Percentiles rank a stretch among this genome's conserved stretches.
These are phyloP conservation scores for Amphiprion ocellaris DNA, from an alignment of 2,113 vertebrate genomes.

Conservation along the genomic window DNA sequence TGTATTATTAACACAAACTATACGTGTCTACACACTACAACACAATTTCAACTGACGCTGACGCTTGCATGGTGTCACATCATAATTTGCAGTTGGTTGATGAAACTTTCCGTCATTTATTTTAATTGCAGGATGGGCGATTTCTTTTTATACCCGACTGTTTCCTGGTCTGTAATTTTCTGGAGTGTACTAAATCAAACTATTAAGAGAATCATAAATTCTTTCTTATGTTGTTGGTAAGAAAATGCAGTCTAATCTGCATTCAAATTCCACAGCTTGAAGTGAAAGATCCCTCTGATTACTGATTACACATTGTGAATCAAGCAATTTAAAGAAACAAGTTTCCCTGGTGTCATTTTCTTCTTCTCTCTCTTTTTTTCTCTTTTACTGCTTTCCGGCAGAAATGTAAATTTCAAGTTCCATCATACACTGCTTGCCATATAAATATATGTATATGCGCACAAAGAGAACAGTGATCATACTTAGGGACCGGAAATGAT, in stretches of 20 bases:
- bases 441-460: background rate
- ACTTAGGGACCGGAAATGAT: constrained; percentile 10
- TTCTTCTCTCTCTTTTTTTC: background rate
- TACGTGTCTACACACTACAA: constrained; percentile 1
- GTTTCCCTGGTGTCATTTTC: constrained; percentile 14
- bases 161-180: constrained; percentile 55
- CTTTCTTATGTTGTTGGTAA: constrained; percentile 49
- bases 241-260: constrained; percentile 29
- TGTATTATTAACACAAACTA: constrained; percentile 21
- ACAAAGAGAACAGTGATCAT: constrained; percentile 34
- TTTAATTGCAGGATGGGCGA: constrained; percentile 56
- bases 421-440: background rate
- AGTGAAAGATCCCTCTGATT: constrained; percentile 73
- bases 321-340: constrained; percentile 37
- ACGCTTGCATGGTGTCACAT: constrained; percentile 20
- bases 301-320: constrained; percentile 75
- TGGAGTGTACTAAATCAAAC: constrained; percentile 48
- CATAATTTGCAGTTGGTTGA: constrained; percentile 46
- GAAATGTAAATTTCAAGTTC: background rate
- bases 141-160: constrained; percentile 47
- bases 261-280: constrained; percentile 38
- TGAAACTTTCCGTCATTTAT: constrained; percentile 53
- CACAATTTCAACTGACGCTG: background rate
- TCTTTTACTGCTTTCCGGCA: background rate
- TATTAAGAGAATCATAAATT: constrained; percentile 48